Evolutionary conservation across 2,113 vertebrate species (phyloP).

Genomic region (Ramphastos sulfuratus): DNA sequence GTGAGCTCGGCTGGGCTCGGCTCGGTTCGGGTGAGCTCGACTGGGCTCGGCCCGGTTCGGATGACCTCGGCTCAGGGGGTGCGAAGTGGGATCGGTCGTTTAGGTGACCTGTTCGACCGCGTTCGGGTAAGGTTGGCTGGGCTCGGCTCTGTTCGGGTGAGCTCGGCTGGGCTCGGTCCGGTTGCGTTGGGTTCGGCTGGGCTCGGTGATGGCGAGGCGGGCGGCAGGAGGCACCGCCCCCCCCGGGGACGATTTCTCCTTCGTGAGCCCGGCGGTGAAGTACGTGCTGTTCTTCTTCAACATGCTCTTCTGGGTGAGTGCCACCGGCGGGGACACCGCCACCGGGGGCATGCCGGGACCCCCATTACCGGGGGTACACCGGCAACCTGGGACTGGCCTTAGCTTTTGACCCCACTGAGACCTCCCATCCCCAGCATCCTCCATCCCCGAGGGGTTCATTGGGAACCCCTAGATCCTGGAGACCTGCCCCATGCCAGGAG

Average conservation of each 20-base stretch:
- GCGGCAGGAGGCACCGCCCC: not conserved
- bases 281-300: constrained; percentile 93
- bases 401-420: too few relatives aligned
- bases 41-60: not conserved
- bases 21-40: too few relatives aligned
- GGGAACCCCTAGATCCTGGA: not conserved
- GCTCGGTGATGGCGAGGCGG: constrained; percentile 26
- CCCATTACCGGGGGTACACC: too few relatives aligned
- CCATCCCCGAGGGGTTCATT: not conserved
- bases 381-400: too few relatives aligned
- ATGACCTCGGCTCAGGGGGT: too few relatives aligned
- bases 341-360: too few relatives aligned
- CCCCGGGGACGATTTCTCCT: constrained; percentile 78
- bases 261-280: constrained; percentile 87
- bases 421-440: not conserved
- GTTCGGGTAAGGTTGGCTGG: accelerated
- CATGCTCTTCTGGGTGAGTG: constrained; percentile 93
- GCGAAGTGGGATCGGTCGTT: not conserved
- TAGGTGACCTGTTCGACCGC: accelerated
- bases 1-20: too few relatives aligned
- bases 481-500: too few relatives aligned
- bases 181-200: not conserved
- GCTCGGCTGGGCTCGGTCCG: not conserved
- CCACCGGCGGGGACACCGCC: not conserved
- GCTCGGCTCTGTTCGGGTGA: too few relatives aligned